Conservation (phyloP, 2,888 invertebrate species). For the Drosophila glabriapex region DNA sequence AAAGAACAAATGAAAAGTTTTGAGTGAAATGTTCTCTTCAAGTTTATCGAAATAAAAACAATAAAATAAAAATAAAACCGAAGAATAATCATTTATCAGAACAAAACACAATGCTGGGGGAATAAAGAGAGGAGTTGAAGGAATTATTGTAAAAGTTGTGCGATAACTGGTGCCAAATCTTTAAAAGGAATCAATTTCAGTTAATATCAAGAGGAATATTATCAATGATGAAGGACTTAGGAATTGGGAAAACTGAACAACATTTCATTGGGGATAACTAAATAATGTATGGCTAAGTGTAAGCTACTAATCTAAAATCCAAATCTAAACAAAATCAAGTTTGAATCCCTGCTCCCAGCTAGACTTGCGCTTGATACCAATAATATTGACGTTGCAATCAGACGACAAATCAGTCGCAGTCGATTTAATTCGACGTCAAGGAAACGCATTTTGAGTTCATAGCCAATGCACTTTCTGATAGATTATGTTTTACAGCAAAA, state of each 20-base stretch:
- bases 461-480: constrained; percentile 40
- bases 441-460: constrained; percentile 64
- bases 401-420: constrained; percentile 1
- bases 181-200: background rate
- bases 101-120: constrained; percentile 28
- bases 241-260: background rate
- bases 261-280: background rate
- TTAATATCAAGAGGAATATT: constrained; percentile 10
- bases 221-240: background rate
- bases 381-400: constrained; percentile 15
- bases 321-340: background rate
- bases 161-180: constrained; percentile 15
- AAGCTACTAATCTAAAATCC: background rate
- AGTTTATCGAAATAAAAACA: constrained; percentile 29
- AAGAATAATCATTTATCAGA: constrained; percentile 21
- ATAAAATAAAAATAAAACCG: constrained; percentile 17
- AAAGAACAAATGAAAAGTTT: constrained; percentile 69
- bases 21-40: constrained; percentile 51
- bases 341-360: background rate
- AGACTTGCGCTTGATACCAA: background rate
- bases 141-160: constrained; percentile 6
- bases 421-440: constrained; percentile 45
- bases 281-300: background rate
- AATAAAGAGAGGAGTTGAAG: background rate
- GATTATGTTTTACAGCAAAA: constrained; percentile 27